A percentile compares a stretch with the other conserved stretches of the same genome.
Evolutionary conservation across 2,888 invertebrate species (phyloP).

Genomic region (Hydroisotoma schaefferi): DNA sequence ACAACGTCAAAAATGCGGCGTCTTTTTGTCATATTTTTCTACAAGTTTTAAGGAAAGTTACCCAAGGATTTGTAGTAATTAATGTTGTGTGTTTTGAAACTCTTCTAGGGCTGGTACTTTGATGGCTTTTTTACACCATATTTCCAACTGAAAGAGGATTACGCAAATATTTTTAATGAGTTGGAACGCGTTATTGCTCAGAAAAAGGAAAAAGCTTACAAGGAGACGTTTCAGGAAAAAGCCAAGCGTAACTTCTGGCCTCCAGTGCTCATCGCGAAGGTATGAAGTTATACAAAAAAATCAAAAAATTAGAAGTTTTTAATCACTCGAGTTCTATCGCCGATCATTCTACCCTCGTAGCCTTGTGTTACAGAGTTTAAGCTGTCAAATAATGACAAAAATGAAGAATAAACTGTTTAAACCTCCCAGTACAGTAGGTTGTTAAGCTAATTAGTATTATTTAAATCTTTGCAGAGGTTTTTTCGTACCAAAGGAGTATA

Average conservation of each 20-base stretch:
- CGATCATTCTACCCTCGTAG: not conserved
- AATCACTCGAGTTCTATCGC: not conserved
- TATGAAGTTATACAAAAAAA: not conserved
- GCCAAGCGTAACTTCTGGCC: slow-evolving; percentile 37
- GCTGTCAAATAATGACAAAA: too few species aligned
- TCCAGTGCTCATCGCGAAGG: slow-evolving; percentile 10
- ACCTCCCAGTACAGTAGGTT: too few species aligned
- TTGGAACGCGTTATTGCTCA: slow-evolving; percentile 25
- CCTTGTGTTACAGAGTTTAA: not conserved
- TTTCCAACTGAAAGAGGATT: slow-evolving; percentile 28
- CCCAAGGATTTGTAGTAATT: too few species aligned
- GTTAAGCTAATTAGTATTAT: too few species aligned
- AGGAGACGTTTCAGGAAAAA: slow-evolving; percentile 33
- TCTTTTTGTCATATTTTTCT: too few species aligned
- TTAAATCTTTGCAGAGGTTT: not conserved
- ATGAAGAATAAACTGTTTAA: too few species aligned
- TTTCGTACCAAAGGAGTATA: slow-evolving; percentile 34
- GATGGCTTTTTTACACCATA: slow-evolving; percentile 32
- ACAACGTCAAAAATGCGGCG: too few species aligned
- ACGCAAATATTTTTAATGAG: slow-evolving; percentile 30
- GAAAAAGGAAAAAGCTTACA: slow-evolving; percentile 22
- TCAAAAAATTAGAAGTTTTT: not conserved
- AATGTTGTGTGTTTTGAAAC: too few species aligned
- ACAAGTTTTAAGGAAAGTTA: too few species aligned
- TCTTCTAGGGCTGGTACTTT: slow-evolving; percentile 39